phyloP scores from a whole-genome alignment of 35 echinoderm and acorn worm species.

The Patiria miniata region DNA sequence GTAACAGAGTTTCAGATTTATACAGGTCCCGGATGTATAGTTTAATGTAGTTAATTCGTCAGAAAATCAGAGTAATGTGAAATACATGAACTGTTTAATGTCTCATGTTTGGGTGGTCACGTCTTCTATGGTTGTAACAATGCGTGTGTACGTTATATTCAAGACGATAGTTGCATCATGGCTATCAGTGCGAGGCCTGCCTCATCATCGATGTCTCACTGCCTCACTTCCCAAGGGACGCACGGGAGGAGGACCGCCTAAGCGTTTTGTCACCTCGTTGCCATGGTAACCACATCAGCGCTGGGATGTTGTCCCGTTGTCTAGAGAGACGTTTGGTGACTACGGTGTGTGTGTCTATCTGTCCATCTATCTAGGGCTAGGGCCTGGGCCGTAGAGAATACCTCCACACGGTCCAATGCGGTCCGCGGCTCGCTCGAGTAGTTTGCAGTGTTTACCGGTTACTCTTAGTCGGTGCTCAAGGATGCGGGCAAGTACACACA shows the following conservation, averaged over 20 bases:
- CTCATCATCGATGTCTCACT: constrained; percentile 24
- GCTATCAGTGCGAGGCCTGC: background rate
- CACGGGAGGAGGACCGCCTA: background rate
- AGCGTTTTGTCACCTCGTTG: constrained; percentile 30
- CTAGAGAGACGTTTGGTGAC: background rate
- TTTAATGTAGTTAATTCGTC: too few relatives aligned
- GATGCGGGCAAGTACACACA: constrained; percentile 17
- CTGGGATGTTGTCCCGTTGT: background rate
- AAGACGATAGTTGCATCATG: too few relatives aligned
- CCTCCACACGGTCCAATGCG: background rate
- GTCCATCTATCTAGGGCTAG: background rate
- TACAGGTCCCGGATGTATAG: too few relatives aligned
- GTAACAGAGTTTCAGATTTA: too few relatives aligned
- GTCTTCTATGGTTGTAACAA: too few relatives aligned
- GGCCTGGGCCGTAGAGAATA: background rate
- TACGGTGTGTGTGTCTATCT: too few relatives aligned
- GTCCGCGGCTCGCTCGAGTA: background rate
- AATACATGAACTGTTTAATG: too few relatives aligned
- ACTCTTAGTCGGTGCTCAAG: background rate
- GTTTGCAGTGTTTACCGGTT: constrained; percentile 10
- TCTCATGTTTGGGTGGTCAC: too few relatives aligned
- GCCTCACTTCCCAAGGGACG: background rate
- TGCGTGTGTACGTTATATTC: too few relatives aligned
- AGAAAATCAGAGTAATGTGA: too few relatives aligned
- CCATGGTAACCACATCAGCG: background rate